phyloP scores from a whole-genome alignment of 2,797 vertebrate species.

The Rhincodon typus region DNA sequence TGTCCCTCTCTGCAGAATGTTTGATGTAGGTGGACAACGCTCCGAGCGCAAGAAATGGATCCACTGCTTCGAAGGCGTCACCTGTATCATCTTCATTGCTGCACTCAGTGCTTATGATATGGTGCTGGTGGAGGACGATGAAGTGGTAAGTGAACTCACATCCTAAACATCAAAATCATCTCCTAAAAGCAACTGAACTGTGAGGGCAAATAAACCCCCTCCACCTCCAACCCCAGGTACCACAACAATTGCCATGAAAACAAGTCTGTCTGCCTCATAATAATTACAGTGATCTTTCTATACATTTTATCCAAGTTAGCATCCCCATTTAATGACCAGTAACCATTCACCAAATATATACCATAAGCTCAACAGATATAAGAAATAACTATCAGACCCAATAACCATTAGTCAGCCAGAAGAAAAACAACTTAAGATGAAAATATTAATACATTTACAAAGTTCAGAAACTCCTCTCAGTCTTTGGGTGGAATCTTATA shows the following conservation, averaged over 20 bases:
- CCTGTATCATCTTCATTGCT: slow-evolving; percentile 97
- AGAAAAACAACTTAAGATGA: neutral
- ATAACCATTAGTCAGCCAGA: neutral
- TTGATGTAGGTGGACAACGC: slow-evolving; percentile 93
- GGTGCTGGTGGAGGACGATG: slow-evolving; percentile 96
- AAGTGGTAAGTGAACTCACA: slow-evolving; percentile 72
- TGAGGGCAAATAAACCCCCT: neutral
- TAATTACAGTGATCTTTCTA: neutral
- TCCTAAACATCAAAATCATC: too few relatives aligned
- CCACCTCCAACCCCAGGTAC: neutral
- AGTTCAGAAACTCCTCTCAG: too few relatives aligned
- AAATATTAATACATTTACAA: neutral
- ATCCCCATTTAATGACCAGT: neutral
- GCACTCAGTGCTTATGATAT: slow-evolving; percentile 96
- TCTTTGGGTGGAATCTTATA: too few relatives aligned
- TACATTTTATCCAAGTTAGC: neutral
- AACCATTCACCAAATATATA: neutral
- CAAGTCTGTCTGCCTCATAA: neutral
- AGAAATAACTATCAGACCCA: neutral
- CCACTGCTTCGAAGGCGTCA: slow-evolving; percentile 96
- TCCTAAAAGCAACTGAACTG: neutral
- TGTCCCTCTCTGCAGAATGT: slow-evolving; percentile 71
- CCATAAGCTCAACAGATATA: neutral
- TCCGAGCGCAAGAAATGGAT: slow-evolving; percentile 99
- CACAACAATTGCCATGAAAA: neutral